Conservation (phyloP, 2,797 vertebrate genomes). For the Pempheris klunzingeri region DNA sequence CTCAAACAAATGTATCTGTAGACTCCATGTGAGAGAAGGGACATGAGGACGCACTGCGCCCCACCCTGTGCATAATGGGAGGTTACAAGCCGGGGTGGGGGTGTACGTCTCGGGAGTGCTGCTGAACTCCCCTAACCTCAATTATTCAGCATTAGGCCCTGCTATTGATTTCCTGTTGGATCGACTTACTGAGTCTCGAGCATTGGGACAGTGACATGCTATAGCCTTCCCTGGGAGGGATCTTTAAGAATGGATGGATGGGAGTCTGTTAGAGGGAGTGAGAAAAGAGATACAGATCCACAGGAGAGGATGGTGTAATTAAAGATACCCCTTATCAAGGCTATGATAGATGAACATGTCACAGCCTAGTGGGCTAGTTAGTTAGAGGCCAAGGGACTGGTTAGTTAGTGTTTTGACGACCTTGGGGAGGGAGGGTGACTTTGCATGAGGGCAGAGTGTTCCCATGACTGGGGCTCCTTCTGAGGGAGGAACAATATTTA, state of each 20-base stretch:
- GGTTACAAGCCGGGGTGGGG: constrained; percentile 54
- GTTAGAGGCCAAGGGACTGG: constrained; percentile 48
- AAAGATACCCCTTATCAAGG: constrained; percentile 83
- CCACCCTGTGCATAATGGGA: constrained; percentile 71
- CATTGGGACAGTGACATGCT: constrained; percentile 77
- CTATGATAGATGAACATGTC: constrained; percentile 84
- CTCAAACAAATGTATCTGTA: constrained; percentile 65
- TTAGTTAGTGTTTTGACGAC: constrained; percentile 60
- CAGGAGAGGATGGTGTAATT: constrained; percentile 75
- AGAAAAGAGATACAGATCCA: constrained; percentile 75
- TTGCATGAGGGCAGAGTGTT: constrained; percentile 66
- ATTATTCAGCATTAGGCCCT: constrained; percentile 89
- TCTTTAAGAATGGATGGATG: constrained; percentile 71
- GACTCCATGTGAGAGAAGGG: constrained; percentile 51
- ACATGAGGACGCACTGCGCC: constrained; percentile 43
- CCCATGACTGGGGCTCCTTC: constrained; percentile 69
- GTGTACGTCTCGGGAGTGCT: constrained; percentile 74
- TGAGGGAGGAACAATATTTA: constrained; percentile 79
- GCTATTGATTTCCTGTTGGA: constrained; percentile 88
- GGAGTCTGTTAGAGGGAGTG: constrained; percentile 67
- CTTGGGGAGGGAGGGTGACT: constrained; percentile 60
- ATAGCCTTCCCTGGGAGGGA: constrained; percentile 72
- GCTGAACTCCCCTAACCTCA: constrained; percentile 87
- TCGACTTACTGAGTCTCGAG: constrained; percentile 84
- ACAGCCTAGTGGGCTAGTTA: constrained; percentile 56